Evolutionary conservation across 2,888 invertebrate species (phyloP), one percentile per base, ranked within the genome.

Genomic region (Gonocerus acuteangulatus): DNA sequence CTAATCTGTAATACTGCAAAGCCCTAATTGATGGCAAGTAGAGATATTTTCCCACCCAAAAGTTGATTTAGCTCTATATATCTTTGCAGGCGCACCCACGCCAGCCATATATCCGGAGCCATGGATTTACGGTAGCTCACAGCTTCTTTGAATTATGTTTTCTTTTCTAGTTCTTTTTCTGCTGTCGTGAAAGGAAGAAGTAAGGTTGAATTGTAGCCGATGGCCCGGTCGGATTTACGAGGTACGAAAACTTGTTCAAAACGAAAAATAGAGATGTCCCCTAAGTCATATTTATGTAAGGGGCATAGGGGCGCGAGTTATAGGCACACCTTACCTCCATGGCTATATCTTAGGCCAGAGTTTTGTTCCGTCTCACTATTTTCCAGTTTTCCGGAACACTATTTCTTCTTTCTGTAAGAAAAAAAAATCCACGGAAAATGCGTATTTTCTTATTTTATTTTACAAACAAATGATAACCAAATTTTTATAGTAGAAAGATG

Each of bases 251-350:
- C 65, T 67, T 67, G 66, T 65, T 66, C 67, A 63, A 60, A 62
- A 65, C 65, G 66, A 65, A 64, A 65, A 67, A 67, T 67, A 67
- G 66, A 67, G 67, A 66, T 65, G 67, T 67, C 66, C 62, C 61
- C 59, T 64, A 63, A 64, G 65, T 66, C 66, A 67, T 66, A 67
- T 67, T 67, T 66, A 67, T 67, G 62, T 65, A 51, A 59, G 39
- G 52, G 42, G 61, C 4, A 27, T 27, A 27, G 27, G 4, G 27
- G 27, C 32, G 61, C n/a, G n/a, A 22, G 19, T 36, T 57, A 61
- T 51, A 60, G 62, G 45, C 27, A 9, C 9, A 27, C 27, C 27
- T 27, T 27, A 4, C 27, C 27, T 27, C 27, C 27, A n/a, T 27
- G 9, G 4, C 27, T 27, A 27, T 27, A 27, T 27, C 4, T 27